phyloP scores from a whole-genome alignment of 2,797 vertebrate genomes.

The Sylvia borin region DNA sequence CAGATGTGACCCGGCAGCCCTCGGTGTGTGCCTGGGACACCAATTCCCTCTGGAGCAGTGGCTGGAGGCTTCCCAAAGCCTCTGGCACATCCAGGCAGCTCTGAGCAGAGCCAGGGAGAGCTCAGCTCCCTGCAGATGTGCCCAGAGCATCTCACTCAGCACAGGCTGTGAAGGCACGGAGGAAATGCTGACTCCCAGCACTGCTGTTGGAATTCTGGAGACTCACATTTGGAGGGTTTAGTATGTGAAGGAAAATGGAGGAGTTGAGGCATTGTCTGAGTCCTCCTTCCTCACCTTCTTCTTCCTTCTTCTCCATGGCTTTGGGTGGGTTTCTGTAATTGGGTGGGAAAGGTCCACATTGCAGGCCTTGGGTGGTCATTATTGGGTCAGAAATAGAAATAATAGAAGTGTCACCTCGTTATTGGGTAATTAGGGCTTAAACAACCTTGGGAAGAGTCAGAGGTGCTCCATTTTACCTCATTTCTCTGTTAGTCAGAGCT shows the following conservation, averaged over 20 bases:
- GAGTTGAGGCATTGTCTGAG: not conserved
- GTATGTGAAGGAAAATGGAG: not conserved
- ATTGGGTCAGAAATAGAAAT: not conserved
- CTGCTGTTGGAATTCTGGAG: not conserved
- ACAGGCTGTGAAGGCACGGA: not conserved
- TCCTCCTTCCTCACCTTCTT: not conserved
- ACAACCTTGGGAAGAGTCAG: not conserved
- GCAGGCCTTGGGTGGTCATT: not conserved
- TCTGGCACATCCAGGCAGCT: not conserved
- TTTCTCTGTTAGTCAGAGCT: not conserved
- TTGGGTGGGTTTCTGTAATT: not conserved
- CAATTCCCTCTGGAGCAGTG: not conserved
- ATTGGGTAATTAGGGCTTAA: not conserved
- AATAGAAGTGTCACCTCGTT: not conserved
- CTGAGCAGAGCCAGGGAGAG: not conserved
- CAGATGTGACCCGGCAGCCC: not conserved
- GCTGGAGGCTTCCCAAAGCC: not conserved
- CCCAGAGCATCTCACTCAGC: not conserved
- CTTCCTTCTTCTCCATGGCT: too few relatives aligned
- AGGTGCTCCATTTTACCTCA: not conserved
- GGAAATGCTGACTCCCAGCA: not conserved
- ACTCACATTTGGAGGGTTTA: not conserved
- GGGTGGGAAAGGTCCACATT: not conserved
- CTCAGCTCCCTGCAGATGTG: not conserved
- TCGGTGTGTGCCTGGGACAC: accelerated